Evolutionary conservation across 2,888 invertebrate genomes (phyloP).

Genomic region (Leptopilina myrica): DNA sequence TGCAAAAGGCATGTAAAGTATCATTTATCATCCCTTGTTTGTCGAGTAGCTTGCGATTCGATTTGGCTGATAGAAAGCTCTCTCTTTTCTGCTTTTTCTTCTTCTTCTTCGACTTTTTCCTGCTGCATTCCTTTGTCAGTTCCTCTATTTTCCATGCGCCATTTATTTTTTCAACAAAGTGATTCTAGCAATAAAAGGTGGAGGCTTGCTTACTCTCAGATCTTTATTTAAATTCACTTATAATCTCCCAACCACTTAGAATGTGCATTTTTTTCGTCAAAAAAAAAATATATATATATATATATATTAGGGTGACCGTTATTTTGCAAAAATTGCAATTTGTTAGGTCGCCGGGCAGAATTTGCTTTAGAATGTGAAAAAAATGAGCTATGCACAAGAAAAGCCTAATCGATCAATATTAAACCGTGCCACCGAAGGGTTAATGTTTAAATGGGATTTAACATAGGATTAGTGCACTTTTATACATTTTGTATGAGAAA

Average conservation of each 20-base stretch:
- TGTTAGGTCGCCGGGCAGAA: no score
- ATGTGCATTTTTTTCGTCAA: no score
- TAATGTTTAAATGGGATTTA: no score
- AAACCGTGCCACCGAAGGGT: no score
- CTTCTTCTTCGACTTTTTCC: not conserved
- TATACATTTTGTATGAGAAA: no score
- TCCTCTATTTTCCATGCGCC: slow-evolving; percentile 42
- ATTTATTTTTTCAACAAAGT: slow-evolving; percentile 7
- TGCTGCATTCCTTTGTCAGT: not conserved
- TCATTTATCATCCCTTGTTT: slow-evolving; percentile 67
- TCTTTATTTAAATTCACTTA: not conserved
- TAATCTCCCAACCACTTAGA: not conserved
- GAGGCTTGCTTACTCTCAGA: not conserved
- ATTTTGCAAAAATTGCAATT: no score
- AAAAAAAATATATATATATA: no score
- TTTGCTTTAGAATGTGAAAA: no score
- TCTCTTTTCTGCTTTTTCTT: not conserved
- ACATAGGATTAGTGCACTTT: no score
- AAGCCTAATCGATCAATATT: no score
- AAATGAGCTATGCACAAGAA: no score
- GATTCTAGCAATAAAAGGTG: slow-evolving; percentile 12
- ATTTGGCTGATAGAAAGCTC: slow-evolving; percentile 65
- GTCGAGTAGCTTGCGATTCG: slow-evolving; percentile 62
- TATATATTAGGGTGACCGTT: no score
- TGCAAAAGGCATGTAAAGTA: slow-evolving; percentile 44